These are phyloP conservation scores for Glomeris maerens DNA, from an alignment of 1,140 invertebrate species.

Conservation along the genomic window DNA sequence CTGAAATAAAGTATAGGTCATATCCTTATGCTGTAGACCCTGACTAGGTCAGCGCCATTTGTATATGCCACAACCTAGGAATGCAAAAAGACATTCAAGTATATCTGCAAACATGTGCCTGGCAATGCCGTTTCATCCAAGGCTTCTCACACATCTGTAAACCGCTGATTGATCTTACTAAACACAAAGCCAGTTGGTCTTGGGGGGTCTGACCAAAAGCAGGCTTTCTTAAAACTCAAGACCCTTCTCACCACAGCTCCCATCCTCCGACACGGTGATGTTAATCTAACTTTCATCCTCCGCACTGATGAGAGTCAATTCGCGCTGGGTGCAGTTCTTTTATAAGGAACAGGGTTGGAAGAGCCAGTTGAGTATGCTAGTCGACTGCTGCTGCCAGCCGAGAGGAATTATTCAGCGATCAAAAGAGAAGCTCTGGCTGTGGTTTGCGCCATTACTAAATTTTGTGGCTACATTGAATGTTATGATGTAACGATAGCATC, in stretches of 20 bases:
- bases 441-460: no score
- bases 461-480: no score
- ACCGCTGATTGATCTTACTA: conserved; percentile 25
- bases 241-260: conserved; percentile 14
- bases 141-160: conserved; percentile 29
- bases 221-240: conserved; percentile 23
- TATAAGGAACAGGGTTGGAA: conserved; percentile 16
- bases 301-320: conserved; percentile 18
- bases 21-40: conserved; percentile 11
- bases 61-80: conserved; percentile 17
- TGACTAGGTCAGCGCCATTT: conserved; percentile 17
- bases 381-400: conserved; percentile 23
- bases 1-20: no score
- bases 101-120: conserved; percentile 21
- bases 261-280: conserved; percentile 24
- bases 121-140: conserved; percentile 26
- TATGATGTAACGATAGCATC: no score
- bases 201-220: background rate
- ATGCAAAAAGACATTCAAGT: conserved; percentile 20
- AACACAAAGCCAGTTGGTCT: conserved; percentile 21
- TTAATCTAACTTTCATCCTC: conserved; percentile 27
- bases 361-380: conserved; percentile 23
- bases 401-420: conserved; percentile 32
- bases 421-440: no score
- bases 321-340: conserved; percentile 18